Conservation (phyloP, 2,113 vertebrate genomes). For the Pseudopipra pipra region DNA sequence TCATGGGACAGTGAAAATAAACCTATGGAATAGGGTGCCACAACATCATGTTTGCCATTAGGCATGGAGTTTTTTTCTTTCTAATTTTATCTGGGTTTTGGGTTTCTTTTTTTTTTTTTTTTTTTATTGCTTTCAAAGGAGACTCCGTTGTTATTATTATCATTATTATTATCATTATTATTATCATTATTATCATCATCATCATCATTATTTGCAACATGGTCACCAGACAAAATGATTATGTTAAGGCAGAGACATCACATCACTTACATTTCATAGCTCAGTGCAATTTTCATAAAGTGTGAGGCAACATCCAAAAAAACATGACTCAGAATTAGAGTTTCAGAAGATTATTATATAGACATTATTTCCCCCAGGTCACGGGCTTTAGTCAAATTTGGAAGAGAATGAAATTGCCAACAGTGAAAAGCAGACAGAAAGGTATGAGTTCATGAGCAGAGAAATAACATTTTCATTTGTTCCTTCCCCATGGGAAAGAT, state of each 20-base stretch:
- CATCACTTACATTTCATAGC: slow-evolving; percentile 88
- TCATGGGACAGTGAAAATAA: background rate
- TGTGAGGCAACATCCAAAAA: slow-evolving; percentile 83
- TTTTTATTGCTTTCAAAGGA: slow-evolving; percentile 2
- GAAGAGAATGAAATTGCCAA: slow-evolving; percentile 97
- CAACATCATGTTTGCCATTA: background rate
- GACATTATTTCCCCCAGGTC: slow-evolving; percentile 99
- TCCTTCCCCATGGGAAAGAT: slow-evolving; percentile 93
- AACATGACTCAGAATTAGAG: slow-evolving; percentile 91
- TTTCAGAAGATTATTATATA: slow-evolving; percentile 96
- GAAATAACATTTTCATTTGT: slow-evolving; percentile 99
- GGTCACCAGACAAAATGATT: slow-evolving; percentile 82
- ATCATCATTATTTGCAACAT: slow-evolving; percentile 70
- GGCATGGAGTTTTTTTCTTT: background rate
- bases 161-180: background rate
- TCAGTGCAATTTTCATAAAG: slow-evolving; percentile 87
- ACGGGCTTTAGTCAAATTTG: slow-evolving; percentile 98
- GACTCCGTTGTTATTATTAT: background rate
- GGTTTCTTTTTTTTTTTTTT: background rate
- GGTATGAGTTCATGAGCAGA: slow-evolving; percentile 98
- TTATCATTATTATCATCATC: background rate
- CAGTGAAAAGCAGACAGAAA: slow-evolving; percentile 94
- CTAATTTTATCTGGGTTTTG: background rate
- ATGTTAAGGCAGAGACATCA: slow-evolving; percentile 82
- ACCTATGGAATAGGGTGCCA: background rate